A percentile compares a stretch with the other conserved stretches of the same genome.
These are phyloP conservation scores for Dugesia japonica DNA, from an alignment of 2,888 invertebrate species.

Conservation along the genomic window DNA sequence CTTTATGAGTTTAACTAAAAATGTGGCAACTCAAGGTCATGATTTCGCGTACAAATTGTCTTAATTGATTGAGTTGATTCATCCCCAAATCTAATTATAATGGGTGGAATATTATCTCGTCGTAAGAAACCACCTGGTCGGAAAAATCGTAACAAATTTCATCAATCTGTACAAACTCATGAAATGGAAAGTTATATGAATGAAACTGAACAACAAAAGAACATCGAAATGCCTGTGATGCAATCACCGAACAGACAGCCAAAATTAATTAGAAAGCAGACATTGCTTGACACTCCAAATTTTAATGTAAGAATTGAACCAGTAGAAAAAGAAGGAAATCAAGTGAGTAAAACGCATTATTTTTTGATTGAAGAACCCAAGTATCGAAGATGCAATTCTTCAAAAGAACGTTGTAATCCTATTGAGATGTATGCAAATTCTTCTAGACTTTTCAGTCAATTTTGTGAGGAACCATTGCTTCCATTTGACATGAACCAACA, in stretches of 20 bases:
- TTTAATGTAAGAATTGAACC: background rate
- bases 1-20: too few relatives aligned
- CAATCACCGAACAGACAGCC: background rate
- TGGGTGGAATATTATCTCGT: constrained; percentile 9
- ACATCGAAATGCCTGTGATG: background rate
- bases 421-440: constrained; percentile 6
- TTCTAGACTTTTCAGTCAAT: background rate
- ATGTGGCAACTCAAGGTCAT: background rate
- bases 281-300: background rate
- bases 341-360: constrained; percentile 10
- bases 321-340: background rate
- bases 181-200: background rate
- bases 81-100: background rate
- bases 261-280: background rate
- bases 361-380: background rate
- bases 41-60: background rate
- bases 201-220: background rate
- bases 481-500: constrained; percentile 6
- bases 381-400: background rate
- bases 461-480: background rate
- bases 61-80: background rate
- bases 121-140: background rate
- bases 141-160: background rate
- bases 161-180: background rate
- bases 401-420: background rate